Evolutionary conservation across 2,888 invertebrate species (phyloP).

Genomic region (Lypha dubia): DNA sequence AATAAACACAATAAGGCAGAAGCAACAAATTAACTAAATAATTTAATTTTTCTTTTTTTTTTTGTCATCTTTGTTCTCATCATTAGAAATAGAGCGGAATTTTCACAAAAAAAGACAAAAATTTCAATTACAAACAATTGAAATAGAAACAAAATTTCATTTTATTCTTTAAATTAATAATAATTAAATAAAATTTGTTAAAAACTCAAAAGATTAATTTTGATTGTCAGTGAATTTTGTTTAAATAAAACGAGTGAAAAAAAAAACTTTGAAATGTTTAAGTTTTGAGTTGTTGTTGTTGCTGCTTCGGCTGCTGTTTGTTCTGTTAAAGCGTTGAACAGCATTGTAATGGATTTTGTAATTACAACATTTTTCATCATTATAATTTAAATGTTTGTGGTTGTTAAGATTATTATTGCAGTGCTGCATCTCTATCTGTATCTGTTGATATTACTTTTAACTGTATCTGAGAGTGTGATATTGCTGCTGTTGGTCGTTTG

Average conservation of each 20-base stretch:
- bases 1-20: conserved; percentile 9
- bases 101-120: conserved; percentile 8
- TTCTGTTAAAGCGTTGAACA: conserved; percentile 52
- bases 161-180: conserved; percentile 29
- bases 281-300: conserved; percentile 8
- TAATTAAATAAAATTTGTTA: conserved; percentile 31
- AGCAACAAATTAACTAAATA: conserved; percentile 17
- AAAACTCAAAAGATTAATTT: conserved; percentile 28
- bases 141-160: too few species aligned
- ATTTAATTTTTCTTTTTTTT: too few species aligned
- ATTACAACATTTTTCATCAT: conserved; percentile 69
- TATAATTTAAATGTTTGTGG: conserved; percentile 67
- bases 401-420: conserved; percentile 35
- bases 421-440: conserved; percentile 2
- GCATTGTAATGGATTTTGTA: conserved; percentile 64
- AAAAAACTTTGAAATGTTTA: not conserved
- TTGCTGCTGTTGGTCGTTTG: conserved; percentile 43
- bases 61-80: conserved; percentile 65
- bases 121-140: conserved; percentile 24
- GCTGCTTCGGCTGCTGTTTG: conserved; percentile 4
- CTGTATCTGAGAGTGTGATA: conserved; percentile 10
- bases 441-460: not conserved
- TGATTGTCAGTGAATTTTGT: conserved; percentile 39
- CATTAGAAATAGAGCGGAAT: conserved; percentile 37
- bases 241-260: not conserved